Percentiles rank a stretch among this genome's conserved stretches.
Evolutionary conservation across 2,888 invertebrate species (phyloP).

Genomic region (Anthrax anthrax): DNA sequence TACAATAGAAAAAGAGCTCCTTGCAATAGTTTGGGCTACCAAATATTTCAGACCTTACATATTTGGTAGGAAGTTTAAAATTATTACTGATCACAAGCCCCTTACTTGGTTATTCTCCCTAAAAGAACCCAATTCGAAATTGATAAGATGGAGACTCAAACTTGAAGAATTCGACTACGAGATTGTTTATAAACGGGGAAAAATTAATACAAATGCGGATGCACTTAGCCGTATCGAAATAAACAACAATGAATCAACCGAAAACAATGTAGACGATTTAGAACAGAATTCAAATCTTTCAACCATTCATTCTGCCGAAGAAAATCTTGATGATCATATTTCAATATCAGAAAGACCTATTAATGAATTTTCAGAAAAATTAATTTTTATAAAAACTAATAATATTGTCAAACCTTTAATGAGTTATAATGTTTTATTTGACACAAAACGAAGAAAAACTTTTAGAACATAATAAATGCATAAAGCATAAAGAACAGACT

Average conservation of each 20-base stretch:
- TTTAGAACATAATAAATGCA: not conserved
- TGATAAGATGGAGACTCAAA: too few species aligned
- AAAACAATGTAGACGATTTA: not conserved
- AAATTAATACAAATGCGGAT: not conserved
- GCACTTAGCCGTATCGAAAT: not conserved
- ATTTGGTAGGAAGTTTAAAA: too few species aligned
- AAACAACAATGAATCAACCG: not conserved
- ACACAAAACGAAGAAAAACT: not conserved
- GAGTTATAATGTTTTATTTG: not conserved
- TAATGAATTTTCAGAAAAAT: not conserved
- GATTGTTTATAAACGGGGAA: too few species aligned
- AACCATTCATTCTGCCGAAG: not conserved
- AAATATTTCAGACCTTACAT: too few species aligned
- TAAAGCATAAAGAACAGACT: not conserved
- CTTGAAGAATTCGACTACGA: too few species aligned
- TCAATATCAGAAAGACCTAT: not conserved
- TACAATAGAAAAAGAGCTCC: too few species aligned
- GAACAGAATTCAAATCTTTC: not conserved
- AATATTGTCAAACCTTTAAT: not conserved
- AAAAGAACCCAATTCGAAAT: too few species aligned
- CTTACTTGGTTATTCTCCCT: too few species aligned
- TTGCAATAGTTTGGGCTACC: too few species aligned
- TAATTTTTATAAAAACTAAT: not conserved
- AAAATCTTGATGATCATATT: conserved; percentile 1
- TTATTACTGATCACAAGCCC: too few species aligned